These are phyloP conservation scores for Halcyon smyrnensis DNA, from an alignment of 2,797 vertebrate species.

Conservation along the genomic window DNA sequence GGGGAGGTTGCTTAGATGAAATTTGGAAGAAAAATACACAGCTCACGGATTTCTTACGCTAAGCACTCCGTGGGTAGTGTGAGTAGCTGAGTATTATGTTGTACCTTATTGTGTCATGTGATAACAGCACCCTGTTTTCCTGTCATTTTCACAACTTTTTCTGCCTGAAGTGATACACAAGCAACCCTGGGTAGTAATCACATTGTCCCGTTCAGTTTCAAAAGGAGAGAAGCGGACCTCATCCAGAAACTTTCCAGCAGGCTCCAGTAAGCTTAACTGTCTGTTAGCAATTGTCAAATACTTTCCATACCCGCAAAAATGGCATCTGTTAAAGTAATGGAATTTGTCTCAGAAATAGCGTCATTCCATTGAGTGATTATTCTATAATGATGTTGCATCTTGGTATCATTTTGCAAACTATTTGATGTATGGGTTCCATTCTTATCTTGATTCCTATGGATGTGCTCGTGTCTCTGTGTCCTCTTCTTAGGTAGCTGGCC, in stretches of 20 bases:
- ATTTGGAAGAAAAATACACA: not conserved
- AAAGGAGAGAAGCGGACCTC: slow-evolving; percentile 69
- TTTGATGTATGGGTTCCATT: not conserved
- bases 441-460: not conserved
- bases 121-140: slow-evolving; percentile 62
- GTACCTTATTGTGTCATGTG: slow-evolving; percentile 37
- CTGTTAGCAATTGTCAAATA: slow-evolving; percentile 59
- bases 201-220: slow-evolving; percentile 62
- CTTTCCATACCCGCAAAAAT: slow-evolving; percentile 42
- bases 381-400: not conserved
- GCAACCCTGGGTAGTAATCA: slow-evolving; percentile 60
- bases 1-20: not conserved
- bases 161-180: slow-evolving; percentile 67
- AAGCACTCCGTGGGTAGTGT: not conserved
- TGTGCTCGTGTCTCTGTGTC: not conserved
- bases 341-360: slow-evolving; percentile 21
- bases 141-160: slow-evolving; percentile 64
- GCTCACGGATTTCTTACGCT: not conserved
- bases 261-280: slow-evolving; percentile 67
- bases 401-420: not conserved
- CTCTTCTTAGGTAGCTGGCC: not conserved
- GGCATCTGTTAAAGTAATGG: slow-evolving; percentile 18
- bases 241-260: slow-evolving; percentile 62
- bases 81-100: slow-evolving; percentile 27
- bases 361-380: slow-evolving; percentile 6